Percentiles rank a stretch among this genome's conserved stretches.
Conservation (phyloP, 1,140 invertebrate genomes). For the Mya arenaria region DNA sequence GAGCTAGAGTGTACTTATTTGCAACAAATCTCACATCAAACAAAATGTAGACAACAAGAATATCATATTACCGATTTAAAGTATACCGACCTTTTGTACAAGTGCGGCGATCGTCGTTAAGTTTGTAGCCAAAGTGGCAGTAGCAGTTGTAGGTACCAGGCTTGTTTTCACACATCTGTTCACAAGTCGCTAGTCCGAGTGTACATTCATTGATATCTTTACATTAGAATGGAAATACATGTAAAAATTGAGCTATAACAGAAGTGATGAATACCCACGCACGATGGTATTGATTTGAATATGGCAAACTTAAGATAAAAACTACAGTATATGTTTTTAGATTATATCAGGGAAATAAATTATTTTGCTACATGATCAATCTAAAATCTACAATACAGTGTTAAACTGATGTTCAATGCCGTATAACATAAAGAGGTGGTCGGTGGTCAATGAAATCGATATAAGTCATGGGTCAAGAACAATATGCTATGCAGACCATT, state of each 20-base stretch:
- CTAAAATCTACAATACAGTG: too few species aligned
- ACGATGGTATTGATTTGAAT: too few species aligned
- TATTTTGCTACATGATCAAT: too few species aligned
- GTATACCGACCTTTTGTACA: slow-evolving; percentile 31
- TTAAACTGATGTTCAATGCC: too few species aligned
- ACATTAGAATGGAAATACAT: slow-evolving; percentile 1
- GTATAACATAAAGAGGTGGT: too few species aligned
- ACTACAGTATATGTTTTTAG: not conserved
- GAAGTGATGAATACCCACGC: too few species aligned
- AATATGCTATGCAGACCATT: too few species aligned
- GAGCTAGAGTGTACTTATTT: too few species aligned
- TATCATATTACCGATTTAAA: not conserved
- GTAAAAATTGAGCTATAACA: too few species aligned
- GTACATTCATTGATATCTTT: slow-evolving; percentile 37
- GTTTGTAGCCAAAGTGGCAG: slow-evolving; percentile 27
- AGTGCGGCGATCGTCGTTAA: slow-evolving; percentile 28
- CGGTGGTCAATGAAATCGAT: too few species aligned
- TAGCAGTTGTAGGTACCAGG: slow-evolving; percentile 9
- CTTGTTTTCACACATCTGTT: slow-evolving; percentile 24
- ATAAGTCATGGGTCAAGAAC: too few species aligned
- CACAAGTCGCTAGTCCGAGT: not conserved
- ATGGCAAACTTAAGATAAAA: not conserved
- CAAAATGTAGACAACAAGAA: not conserved
- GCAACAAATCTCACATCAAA: too few species aligned
- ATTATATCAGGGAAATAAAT: not conserved